phyloP scores from a whole-genome alignment of 1,140 invertebrate genomes.

The Rhopalosiphum maidis region DNA sequence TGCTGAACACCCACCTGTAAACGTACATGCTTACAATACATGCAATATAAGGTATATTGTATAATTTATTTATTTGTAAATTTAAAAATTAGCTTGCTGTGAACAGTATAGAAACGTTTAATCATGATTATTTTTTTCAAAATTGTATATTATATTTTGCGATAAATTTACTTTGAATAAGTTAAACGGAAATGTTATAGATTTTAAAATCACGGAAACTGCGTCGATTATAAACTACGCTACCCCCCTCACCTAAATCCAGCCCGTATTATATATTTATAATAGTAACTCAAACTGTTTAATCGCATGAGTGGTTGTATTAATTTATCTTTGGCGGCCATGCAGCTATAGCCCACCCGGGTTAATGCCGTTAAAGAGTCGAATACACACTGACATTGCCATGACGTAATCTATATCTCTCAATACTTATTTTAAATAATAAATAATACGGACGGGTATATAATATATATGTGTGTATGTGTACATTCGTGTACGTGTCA shows the following conservation, averaged over 20 bases:
- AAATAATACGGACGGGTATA: not conserved
- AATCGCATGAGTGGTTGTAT: not conserved
- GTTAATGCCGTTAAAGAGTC: not conserved
- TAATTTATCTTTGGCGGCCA: not conserved
- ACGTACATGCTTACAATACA: too few relatives aligned
- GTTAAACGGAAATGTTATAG: not conserved
- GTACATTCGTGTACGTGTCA: not conserved
- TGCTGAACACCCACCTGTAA: too few relatives aligned
- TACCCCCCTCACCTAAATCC: not conserved
- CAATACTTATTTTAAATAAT: slow-evolving; percentile 4
- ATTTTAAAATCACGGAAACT: not conserved
- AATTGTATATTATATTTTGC: not conserved
- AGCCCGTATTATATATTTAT: not conserved
- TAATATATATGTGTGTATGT: not conserved
- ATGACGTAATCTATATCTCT: not conserved
- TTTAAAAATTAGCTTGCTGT: not conserved
- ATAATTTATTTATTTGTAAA: not conserved
- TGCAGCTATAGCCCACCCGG: too few relatives aligned
- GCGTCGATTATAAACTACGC: not conserved
- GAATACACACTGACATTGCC: not conserved
- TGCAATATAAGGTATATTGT: too few relatives aligned
- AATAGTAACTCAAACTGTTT: slow-evolving; percentile 18
- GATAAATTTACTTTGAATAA: not conserved
- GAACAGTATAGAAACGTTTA: not conserved
- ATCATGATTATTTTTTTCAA: not conserved